phyloP scores from a whole-genome alignment of 1,140 invertebrate genomes.

The Chrysomallon squamiferum region DNA sequence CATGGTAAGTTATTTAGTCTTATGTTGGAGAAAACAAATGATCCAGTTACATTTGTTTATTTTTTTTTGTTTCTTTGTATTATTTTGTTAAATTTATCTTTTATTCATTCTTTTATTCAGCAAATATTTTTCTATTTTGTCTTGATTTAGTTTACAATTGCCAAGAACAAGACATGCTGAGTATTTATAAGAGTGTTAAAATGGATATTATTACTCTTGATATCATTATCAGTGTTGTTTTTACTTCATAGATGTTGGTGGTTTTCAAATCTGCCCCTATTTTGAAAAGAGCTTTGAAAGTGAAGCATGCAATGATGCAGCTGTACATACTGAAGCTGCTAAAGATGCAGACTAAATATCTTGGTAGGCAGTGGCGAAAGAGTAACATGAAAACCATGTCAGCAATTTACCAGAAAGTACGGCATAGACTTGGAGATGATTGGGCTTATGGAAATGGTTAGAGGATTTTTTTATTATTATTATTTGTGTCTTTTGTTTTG shows the following conservation, averaged over 20 bases:
- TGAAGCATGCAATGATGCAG: conserved; percentile 93
- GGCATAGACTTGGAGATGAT: conserved; percentile 91
- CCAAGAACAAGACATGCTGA: too few relatives aligned
- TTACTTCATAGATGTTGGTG: conserved; percentile 95
- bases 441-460: conserved; percentile 98
- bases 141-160: too few relatives aligned
- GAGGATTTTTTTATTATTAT: neutral
- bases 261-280: conserved; percentile 99
- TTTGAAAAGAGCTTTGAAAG: conserved; percentile 92
- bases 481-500: too few relatives aligned
- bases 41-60: too few relatives aligned
- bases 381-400: conserved; percentile 99
- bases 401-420: conserved; percentile 96
- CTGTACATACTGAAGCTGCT: conserved; percentile 96
- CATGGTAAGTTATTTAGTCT: conserved; percentile 82
- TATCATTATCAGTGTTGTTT: too few relatives aligned
- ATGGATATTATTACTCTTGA: too few relatives aligned
- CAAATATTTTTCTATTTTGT: too few relatives aligned
- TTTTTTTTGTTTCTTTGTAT: too few relatives aligned
- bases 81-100: too few relatives aligned
- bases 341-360: conserved; percentile 99
- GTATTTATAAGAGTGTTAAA: too few relatives aligned
- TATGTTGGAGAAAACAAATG: too few relatives aligned
- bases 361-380: conserved; percentile 98
- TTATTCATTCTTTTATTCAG: too few relatives aligned